phyloP scores from a whole-genome alignment of 1,140 invertebrate species.

The Argopecten irradians region DNA sequence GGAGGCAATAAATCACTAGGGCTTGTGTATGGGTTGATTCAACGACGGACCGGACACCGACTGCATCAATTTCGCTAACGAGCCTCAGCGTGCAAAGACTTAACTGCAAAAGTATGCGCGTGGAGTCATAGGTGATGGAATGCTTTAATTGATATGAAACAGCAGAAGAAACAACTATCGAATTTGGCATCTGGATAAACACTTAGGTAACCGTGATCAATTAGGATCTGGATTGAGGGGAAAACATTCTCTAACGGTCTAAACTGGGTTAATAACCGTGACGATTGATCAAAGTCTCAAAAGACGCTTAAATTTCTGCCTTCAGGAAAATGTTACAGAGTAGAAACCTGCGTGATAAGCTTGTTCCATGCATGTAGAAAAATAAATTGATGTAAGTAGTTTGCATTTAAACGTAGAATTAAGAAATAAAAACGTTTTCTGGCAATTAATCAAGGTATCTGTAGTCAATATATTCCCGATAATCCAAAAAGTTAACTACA shows the following conservation, averaged over 20 bases:
- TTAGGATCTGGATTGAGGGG: not conserved
- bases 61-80: conserved; percentile 13
- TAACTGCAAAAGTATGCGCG: not conserved
- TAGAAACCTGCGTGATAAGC: not conserved
- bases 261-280: not conserved
- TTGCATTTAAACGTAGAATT: not conserved
- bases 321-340: not conserved
- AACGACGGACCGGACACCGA: not conserved
- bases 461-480: no score
- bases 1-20: not conserved
- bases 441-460: no score
- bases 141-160: conserved; percentile 9
- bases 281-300: not conserved
- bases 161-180: not conserved
- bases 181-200: conserved; percentile 2
- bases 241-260: not conserved
- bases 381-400: not conserved
- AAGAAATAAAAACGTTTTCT: no score
- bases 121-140: not conserved
- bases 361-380: not conserved
- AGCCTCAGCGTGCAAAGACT: not conserved
- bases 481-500: no score
- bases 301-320: not conserved
- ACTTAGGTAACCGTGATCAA: not conserved
- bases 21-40: not conserved